phyloP scores from a whole-genome alignment of 2,888 invertebrate species.

The Coecobrya sp. region DNA sequence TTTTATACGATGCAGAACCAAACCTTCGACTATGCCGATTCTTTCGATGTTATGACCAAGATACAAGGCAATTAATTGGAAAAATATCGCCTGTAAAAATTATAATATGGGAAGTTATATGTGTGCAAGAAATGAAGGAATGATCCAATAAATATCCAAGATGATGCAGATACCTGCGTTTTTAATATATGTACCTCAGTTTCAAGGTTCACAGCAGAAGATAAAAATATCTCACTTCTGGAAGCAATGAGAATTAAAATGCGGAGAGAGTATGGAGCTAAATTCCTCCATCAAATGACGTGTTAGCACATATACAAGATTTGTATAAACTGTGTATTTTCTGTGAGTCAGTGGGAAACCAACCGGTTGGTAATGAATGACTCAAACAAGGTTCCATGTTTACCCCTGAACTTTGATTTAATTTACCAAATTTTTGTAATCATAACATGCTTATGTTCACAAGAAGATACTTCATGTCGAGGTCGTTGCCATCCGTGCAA shows the following conservation, averaged over 20 bases:
- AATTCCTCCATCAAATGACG: neutral
- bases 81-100: neutral
- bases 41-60: neutral
- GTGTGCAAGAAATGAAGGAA: neutral
- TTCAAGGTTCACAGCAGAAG: neutral
- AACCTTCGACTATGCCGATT: too few relatives aligned
- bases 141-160: neutral
- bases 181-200: neutral
- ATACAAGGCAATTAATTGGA: neutral
- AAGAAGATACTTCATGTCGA: conserved; percentile 9
- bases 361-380: conserved; percentile 29
- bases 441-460: conserved; percentile 9
- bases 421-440: conserved; percentile 47
- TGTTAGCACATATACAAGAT: neutral
- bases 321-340: conserved; percentile 1
- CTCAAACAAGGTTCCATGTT: conserved; percentile 41
- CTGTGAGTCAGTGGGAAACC: conserved; percentile 40
- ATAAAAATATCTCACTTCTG: conserved; percentile 16
- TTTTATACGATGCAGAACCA: too few relatives aligned
- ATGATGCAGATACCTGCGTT: neutral
- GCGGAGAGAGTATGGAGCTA: neutral
- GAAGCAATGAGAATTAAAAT: neutral
- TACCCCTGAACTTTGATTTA: conserved; percentile 56
- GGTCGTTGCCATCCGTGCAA: conserved; percentile 47
- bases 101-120: conserved; percentile 10